Percentiles rank a stretch among this genome's conserved stretches.
phyloP scores from a whole-genome alignment of 2,797 vertebrate genomes.

The Phrynocephalus forsythii region DNA sequence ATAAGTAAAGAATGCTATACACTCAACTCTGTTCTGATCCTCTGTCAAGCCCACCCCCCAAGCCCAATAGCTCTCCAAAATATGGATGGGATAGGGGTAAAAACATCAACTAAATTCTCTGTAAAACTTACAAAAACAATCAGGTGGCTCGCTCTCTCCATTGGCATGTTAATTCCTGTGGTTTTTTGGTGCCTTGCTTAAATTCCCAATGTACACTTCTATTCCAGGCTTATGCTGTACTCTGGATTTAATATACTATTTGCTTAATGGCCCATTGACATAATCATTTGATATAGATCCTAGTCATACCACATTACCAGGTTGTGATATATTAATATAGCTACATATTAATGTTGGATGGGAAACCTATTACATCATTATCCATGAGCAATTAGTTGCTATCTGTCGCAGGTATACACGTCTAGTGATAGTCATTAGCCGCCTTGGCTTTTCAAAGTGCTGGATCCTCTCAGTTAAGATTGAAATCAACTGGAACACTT shows the following conservation, averaged over 20 bases:
- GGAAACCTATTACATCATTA: constrained; percentile 70
- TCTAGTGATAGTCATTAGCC: constrained; percentile 57
- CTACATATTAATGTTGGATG: constrained; percentile 64
- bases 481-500: constrained; percentile 50
- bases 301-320: constrained; percentile 65
- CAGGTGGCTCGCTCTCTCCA: constrained; percentile 45
- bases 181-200: constrained; percentile 54
- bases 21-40: neutral
- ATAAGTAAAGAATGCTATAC: neutral
- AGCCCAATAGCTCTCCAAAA: constrained; percentile 7
- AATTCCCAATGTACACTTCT: constrained; percentile 65
- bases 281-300: constrained; percentile 73
- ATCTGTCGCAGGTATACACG: constrained; percentile 59
- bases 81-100: constrained; percentile 36
- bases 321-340: constrained; percentile 72
- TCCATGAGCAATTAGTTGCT: constrained; percentile 75
- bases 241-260: constrained; percentile 73
- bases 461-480: constrained; percentile 38
- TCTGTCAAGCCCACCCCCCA: neutral
- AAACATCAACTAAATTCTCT: constrained; percentile 43
- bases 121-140: constrained; percentile 46
- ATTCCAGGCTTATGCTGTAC: constrained; percentile 62
- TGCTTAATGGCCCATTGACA: constrained; percentile 76
- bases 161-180: constrained; percentile 60
- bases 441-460: constrained; percentile 45